Conservation (phyloP, 2,113 vertebrate genomes). For the Prionailurus viverrinus region DNA sequence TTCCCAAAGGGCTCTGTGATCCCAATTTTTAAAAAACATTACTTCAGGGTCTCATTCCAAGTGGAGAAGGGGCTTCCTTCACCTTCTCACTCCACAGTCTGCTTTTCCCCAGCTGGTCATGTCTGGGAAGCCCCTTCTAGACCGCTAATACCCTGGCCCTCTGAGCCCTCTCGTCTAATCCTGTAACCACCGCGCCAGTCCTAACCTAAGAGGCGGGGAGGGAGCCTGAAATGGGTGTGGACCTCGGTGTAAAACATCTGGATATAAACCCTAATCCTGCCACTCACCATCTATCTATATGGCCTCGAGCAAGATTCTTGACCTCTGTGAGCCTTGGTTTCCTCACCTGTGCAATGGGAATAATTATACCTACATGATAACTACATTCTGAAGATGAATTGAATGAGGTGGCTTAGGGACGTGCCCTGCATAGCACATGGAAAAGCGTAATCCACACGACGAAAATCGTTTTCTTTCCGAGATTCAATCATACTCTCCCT, state of each 20-base stretch:
- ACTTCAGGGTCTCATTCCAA: neutral
- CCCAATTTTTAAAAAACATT: neutral
- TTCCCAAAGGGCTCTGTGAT: neutral
- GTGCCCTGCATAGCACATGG: neutral
- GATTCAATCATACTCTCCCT: neutral
- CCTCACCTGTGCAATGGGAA: neutral
- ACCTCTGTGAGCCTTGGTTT: neutral
- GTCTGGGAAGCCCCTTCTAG: neutral
- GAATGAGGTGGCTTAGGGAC: neutral
- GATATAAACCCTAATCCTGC: neutral
- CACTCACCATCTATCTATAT: neutral
- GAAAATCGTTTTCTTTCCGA: neutral
- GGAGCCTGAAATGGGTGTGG: neutral
- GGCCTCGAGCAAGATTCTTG: neutral
- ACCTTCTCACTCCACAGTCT: neutral
- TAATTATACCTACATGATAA: neutral
- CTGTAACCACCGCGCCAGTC: neutral
- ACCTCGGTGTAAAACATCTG: neutral
- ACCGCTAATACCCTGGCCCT: neutral
- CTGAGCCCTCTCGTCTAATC: neutral
- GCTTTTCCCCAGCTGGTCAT: neutral
- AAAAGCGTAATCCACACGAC: neutral
- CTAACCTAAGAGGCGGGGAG: neutral
- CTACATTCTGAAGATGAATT: neutral
- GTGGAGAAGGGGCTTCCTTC: neutral